Percentiles rank a stretch among this genome's conserved stretches.
Evolutionary conservation across 2,113 vertebrate species (phyloP).

Genomic region (Epinephelus cyanopodus): DNA sequence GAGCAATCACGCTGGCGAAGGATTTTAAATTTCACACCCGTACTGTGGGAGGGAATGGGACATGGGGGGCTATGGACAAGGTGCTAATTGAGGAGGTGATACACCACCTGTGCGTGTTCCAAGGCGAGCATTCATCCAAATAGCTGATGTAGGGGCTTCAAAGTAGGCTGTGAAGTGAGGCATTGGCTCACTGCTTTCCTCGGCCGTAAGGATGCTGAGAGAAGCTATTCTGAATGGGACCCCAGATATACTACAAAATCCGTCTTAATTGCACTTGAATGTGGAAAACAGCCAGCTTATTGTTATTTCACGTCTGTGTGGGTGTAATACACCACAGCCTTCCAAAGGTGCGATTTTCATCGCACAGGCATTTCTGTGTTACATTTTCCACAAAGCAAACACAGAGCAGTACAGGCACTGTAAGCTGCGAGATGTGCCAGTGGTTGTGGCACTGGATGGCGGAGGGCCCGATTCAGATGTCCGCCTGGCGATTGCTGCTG

Average conservation of each 20-base stretch:
- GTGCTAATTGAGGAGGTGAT: slow-evolving; percentile 79
- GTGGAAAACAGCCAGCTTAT: slow-evolving; percentile 57
- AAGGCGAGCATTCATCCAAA: slow-evolving; percentile 53
- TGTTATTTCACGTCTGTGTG: slow-evolving; percentile 36
- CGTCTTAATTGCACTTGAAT: slow-evolving; percentile 54
- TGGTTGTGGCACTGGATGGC: slow-evolving; percentile 25
- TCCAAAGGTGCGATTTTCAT: slow-evolving; percentile 19
- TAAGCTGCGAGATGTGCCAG: slow-evolving; percentile 29
- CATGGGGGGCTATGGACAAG: slow-evolving; percentile 60
- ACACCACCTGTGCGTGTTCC: slow-evolving; percentile 56
- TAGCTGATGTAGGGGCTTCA: slow-evolving; percentile 67
- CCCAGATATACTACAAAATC: slow-evolving; percentile 51
- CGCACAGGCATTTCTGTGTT: slow-evolving; percentile 3
- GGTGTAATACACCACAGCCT: slow-evolving; percentile 39
- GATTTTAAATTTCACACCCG: slow-evolving; percentile 67
- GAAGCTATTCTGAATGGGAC: slow-evolving; percentile 56
- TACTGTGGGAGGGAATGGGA: slow-evolving; percentile 54
- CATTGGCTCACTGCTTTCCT: slow-evolving; percentile 33
- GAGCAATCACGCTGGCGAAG: slow-evolving; percentile 41
- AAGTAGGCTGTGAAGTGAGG: slow-evolving; percentile 37
- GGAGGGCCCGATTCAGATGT: slow-evolving; percentile 62
- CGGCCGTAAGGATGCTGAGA: slow-evolving; percentile 49
- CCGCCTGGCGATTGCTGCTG: slow-evolving; percentile 57
- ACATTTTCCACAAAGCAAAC: slow-evolving; percentile 11
- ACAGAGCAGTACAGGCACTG: not conserved